These are phyloP conservation scores for Aphodius granarius DNA, from an alignment of 2,888 invertebrate species.

Conservation along the genomic window DNA sequence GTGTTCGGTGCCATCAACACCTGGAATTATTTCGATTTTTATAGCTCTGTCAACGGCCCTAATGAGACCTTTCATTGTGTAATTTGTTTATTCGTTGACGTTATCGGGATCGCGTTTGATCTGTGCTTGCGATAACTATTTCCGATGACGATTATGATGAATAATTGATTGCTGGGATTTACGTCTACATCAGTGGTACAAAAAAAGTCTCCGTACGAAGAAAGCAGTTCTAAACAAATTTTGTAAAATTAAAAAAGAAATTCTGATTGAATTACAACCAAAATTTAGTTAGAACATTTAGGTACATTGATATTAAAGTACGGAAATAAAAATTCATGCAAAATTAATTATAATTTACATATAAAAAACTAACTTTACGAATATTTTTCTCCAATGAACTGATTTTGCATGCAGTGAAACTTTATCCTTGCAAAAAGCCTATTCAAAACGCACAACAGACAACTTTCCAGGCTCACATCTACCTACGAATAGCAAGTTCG, in stretches of 20 bases:
- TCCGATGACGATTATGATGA: neutral
- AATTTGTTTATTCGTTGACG: neutral
- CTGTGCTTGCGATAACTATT: neutral
- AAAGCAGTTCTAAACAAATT: too few species aligned
- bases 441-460: neutral
- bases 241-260: too few species aligned
- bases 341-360: too few species aligned
- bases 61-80: neutral
- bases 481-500: conserved; percentile 21
- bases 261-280: too few species aligned
- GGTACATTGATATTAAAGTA: too few species aligned
- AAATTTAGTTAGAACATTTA: too few species aligned
- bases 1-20: neutral
- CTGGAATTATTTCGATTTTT: neutral
- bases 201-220: too few species aligned
- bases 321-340: too few species aligned
- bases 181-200: too few species aligned
- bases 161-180: neutral
- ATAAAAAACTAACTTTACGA: neutral
- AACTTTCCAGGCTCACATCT: neutral
- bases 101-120: neutral
- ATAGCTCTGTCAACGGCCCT: neutral
- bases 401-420: neutral
- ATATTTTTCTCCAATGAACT: neutral
- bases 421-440: neutral